Base-by-base conservation (phyloP, 1,140 invertebrate species). In the Drosophila lacertosa region DNA sequence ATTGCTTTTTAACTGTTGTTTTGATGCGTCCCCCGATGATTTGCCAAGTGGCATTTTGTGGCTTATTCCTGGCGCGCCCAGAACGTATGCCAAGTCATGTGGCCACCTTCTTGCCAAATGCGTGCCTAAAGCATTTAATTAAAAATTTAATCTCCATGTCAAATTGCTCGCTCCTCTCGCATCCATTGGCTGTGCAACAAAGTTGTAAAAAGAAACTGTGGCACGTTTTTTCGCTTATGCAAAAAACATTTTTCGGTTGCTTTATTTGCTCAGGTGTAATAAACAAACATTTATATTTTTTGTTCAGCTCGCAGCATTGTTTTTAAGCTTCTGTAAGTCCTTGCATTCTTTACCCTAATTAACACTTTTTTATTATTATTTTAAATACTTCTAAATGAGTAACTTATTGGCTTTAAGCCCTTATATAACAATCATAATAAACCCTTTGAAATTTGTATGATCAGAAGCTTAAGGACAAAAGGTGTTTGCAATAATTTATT, bases 1-100 rank as follows among this genome's bases (percentile, higher is more conserved):
- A 80, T 86, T 84, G 67, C 67, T 76, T 84, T 84, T 83, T 84
- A 74, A 86, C 72, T 62, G 77, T 42, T 60, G 18, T 73, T 70
- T 57, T 57, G 35, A 65, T 70, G 67, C 35, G 50, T 60, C 72
- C 72, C 80, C 16, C 13, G 62, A 20, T 55, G 60, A 50, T 26
- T 48, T 35, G 33, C 29, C 54, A 44, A 39, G 11, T 16, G 20
- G 16, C 4, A 53, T 40, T 33, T 33, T 42, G 40, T 29, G 26
- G 13, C 10, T 16, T 50, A 16, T 33, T 50, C 24, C 20, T 20
- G 24, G 35, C 62, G 55, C 37, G 26, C 26, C 50, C 53, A 69
- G 42, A 75, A 60, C 51, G 80, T 72, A 54, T 64, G 66, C 71
- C 51, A 77, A 80, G 80, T 80, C 80, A 83, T 74, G 81, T 73